A percentile compares a stretch with the other conserved stretches of the same genome.
Conservation (phyloP, 2,888 invertebrate species). For the Candidula unifasciata region DNA sequence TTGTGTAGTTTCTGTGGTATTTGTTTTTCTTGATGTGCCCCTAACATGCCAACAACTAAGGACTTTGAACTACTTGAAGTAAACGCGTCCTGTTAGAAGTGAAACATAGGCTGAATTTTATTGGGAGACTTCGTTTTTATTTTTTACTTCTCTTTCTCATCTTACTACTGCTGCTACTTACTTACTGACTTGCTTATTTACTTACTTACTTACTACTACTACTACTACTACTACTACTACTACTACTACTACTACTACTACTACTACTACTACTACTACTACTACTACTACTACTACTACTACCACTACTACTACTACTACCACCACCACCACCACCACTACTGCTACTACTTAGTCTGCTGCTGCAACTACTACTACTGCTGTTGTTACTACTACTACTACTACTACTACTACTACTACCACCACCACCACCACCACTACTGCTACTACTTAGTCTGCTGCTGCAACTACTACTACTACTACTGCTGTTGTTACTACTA, state of each 20-base stretch:
- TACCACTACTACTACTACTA: slow-evolving; percentile 22
- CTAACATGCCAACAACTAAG: no score
- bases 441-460: not conserved
- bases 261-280: slow-evolving; percentile 36
- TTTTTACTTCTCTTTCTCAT: not conserved
- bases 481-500: not conserved
- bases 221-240: slow-evolving; percentile 31
- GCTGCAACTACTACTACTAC: not conserved
- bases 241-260: slow-evolving; percentile 36
- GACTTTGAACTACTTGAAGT: no score
- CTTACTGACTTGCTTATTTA: not conserved
- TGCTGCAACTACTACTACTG: not conserved
- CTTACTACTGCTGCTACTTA: slow-evolving; percentile 11
- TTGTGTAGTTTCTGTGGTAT: no score
- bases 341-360: not conserved
- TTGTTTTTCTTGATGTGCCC: no score
- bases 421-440: not conserved
- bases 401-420: not conserved
- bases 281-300: slow-evolving; percentile 27
- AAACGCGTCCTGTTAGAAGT: no score
- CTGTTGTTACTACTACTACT: slow-evolving; percentile 1
- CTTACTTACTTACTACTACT: slow-evolving; percentile 19
- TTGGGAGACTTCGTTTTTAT: not conserved
- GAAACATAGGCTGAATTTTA: no score
- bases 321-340: not conserved